Conservation (phyloP, 2,888 invertebrate species). For the Kuschelorhynchus macadamiae region DNA sequence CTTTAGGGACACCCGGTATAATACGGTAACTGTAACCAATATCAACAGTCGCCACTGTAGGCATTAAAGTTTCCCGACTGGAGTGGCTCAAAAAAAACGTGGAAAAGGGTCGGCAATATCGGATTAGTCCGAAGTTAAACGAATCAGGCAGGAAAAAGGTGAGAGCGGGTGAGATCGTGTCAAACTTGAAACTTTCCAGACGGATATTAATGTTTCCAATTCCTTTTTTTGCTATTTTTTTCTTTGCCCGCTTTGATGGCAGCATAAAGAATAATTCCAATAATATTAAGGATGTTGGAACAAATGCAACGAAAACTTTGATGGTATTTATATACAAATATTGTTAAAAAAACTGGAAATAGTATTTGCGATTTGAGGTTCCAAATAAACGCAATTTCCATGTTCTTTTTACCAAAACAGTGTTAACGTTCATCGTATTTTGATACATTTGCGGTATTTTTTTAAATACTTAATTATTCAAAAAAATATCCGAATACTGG, state of each 20-base stretch:
- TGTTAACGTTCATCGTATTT: no score
- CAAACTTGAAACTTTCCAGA: conserved; percentile 46
- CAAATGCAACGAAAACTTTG: no score
- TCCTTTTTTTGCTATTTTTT: conserved; percentile 12
- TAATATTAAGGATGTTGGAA: no score
- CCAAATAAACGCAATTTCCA: no score
- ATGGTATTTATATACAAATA: no score
- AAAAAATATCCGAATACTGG: no score
- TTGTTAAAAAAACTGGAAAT: no score
- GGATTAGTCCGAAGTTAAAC: conserved; percentile 37
- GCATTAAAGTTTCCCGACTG: conserved; percentile 27
- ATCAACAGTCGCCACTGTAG: conserved; percentile 15
- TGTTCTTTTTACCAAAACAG: no score
- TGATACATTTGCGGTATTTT: no score
- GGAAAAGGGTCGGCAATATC: conserved; percentile 29
- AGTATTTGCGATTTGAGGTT: no score
- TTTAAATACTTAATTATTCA: no score
- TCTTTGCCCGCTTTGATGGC: conserved; percentile 1
- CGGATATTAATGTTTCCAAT: conserved; percentile 40
- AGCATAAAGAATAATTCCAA: background rate
- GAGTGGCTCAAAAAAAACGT: conserved; percentile 16
- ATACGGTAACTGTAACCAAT: background rate
- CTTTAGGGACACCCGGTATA: no score
- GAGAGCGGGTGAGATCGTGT: conserved; percentile 44
- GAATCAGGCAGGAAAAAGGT: conserved; percentile 40